Conservation (phyloP, 2,888 invertebrate species). For the Steinernema hermaphroditum region DNA sequence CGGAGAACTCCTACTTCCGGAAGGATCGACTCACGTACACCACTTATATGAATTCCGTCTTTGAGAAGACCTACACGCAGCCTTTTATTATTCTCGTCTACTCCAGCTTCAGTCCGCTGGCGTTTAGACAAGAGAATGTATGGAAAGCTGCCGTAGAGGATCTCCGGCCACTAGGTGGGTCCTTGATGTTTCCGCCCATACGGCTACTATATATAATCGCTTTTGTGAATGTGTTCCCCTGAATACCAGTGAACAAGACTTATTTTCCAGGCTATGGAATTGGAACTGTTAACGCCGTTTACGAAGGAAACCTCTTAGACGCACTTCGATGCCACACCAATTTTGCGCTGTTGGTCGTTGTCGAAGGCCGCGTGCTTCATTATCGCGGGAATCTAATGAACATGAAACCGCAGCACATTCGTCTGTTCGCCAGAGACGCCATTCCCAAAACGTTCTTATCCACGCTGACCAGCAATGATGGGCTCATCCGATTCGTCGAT, state of each 20-base stretch:
- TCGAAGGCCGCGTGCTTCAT: slow-evolving; percentile 67
- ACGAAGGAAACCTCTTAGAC: slow-evolving; percentile 66
- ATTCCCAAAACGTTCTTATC: slow-evolving; percentile 65
- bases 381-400: slow-evolving; percentile 50
- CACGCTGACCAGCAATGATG: slow-evolving; percentile 45
- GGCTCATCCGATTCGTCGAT: slow-evolving; percentile 57
- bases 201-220: too few relatives aligned
- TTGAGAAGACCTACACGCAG: slow-evolving; percentile 59
- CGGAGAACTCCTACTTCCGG: slow-evolving; percentile 49
- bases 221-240: neutral
- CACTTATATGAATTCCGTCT: slow-evolving; percentile 53
- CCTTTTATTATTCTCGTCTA: slow-evolving; percentile 69
- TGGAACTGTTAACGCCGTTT: slow-evolving; percentile 68
- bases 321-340: slow-evolving; percentile 67
- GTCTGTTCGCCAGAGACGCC: slow-evolving; percentile 66
- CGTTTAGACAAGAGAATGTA: slow-evolving; percentile 67
- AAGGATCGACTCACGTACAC: slow-evolving; percentile 55
- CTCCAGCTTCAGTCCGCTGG: slow-evolving; percentile 69
- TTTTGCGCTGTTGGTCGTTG: slow-evolving; percentile 68
- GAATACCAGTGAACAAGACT: neutral
- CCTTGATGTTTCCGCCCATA: too few relatives aligned
- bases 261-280: slow-evolving; percentile 67
- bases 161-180: slow-evolving; percentile 67
- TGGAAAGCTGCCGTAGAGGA: slow-evolving; percentile 68
- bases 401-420: slow-evolving; percentile 61